These are phyloP conservation scores for Drosophila subobscura DNA, from an alignment of 1,140 invertebrate genomes.

Conservation along the genomic window DNA sequence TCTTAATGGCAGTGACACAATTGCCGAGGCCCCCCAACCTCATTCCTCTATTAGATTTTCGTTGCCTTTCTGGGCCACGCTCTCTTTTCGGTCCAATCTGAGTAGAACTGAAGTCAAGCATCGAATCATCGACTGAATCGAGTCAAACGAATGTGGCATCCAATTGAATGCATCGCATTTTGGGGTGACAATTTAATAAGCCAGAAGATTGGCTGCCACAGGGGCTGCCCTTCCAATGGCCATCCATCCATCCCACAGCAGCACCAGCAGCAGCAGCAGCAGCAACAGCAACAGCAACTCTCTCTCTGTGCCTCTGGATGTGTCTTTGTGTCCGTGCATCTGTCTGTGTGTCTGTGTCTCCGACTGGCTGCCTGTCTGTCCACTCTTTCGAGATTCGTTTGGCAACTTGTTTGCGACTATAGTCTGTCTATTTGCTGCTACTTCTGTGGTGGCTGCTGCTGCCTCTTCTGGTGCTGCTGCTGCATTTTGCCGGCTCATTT, in stretches of 20 bases:
- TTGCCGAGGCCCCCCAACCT: conserved; percentile 34
- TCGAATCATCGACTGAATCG: neutral
- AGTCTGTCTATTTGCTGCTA: conserved; percentile 54
- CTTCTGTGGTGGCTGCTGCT: conserved; percentile 42
- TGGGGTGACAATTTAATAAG: conserved; percentile 74
- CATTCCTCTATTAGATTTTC: conserved; percentile 46
- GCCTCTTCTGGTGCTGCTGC: conserved; percentile 36
- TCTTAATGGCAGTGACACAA: conserved; percentile 67
- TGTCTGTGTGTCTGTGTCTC: conserved; percentile 4
- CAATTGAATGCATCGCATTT: conserved; percentile 49
- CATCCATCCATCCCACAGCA: conserved; percentile 20
- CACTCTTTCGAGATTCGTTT: neutral
- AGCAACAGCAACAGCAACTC: conserved; percentile 9
- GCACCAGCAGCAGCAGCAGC: too few species aligned
- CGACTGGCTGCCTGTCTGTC: neutral
- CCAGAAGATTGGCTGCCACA: conserved; percentile 47
- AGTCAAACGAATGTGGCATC: conserved; percentile 31
- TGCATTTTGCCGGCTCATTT: conserved; percentile 80
- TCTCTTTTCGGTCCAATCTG: too few species aligned
- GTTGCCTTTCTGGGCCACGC: conserved; percentile 59
- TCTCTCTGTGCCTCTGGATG: conserved; percentile 20
- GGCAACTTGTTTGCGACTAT: conserved; percentile 43
- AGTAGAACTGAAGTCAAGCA: neutral
- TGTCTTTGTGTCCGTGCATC: conserved; percentile 7
- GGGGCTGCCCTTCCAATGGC: conserved; percentile 50